A percentile compares a stretch with the other conserved stretches of the same genome.
Evolutionary conservation across 30 jellyfish, hydroid and myxozoan species (phyloP).

Genomic region (Turritopsis dohrnii): DNA sequence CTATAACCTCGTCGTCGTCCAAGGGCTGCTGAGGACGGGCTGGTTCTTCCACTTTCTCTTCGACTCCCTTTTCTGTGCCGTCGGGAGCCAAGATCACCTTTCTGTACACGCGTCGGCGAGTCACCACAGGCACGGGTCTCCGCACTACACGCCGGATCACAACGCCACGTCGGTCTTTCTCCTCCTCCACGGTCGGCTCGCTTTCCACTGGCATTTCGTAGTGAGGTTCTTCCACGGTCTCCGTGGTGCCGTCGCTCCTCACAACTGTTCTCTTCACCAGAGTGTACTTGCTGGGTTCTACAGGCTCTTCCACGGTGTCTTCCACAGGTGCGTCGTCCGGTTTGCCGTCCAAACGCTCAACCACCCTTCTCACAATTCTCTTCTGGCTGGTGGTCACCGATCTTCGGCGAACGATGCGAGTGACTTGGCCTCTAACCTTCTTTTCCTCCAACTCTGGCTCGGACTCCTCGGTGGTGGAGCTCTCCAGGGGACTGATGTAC

Average conservation of each 20-base stretch:
- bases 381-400: constrained; percentile 52
- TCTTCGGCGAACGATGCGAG: constrained; percentile 58
- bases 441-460: constrained; percentile 46
- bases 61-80: constrained; percentile 60
- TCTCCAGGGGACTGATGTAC: constrained; percentile 50
- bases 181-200: constrained; percentile 28
- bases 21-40: constrained; percentile 19
- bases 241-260: constrained; percentile 39
- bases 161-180: neutral
- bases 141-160: constrained; percentile 24
- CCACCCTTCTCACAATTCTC: constrained; percentile 57
- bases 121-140: constrained; percentile 41
- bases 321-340: constrained; percentile 65
- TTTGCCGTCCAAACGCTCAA: constrained; percentile 50
- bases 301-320: constrained; percentile 49
- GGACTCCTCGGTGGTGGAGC: constrained; percentile 56
- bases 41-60: constrained; percentile 57
- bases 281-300: constrained; percentile 51
- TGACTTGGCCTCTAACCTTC: constrained; percentile 45
- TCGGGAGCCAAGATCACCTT: constrained; percentile 52
- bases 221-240: constrained; percentile 54
- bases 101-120: constrained; percentile 42
- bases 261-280: constrained; percentile 45
- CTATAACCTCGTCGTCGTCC: constrained; percentile 14
- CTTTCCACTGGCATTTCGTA: constrained; percentile 67